Conservation (phyloP, 2,797 vertebrate species). For the Phrynocephalus guinanensis region DNA sequence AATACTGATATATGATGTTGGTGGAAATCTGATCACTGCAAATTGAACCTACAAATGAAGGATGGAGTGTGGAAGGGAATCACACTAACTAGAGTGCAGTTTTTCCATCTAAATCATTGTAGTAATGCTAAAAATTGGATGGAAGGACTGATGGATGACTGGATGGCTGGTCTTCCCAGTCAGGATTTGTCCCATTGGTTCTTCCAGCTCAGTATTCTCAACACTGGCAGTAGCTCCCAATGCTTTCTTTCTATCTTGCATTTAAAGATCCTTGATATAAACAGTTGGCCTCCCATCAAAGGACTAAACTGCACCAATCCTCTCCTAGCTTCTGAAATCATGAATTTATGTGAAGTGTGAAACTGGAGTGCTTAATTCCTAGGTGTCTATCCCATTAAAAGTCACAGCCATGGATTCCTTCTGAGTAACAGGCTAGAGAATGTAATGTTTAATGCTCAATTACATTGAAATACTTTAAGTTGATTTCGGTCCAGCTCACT, state of each 20-base stretch:
- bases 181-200: too few species aligned
- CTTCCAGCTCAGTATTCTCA: too few species aligned
- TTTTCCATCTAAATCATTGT: too few species aligned
- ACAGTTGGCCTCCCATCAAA: background rate
- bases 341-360: background rate
- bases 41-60: background rate
- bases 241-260: too few species aligned
- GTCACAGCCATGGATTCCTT: background rate
- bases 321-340: background rate
- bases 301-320: background rate
- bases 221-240: too few species aligned
- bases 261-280: too few species aligned
- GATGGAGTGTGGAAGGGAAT: too few species aligned
- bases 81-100: too few species aligned
- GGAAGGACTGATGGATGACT: too few species aligned
- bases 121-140: too few species aligned
- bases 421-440: background rate
- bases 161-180: too few species aligned
- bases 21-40: background rate
- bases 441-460: background rate
- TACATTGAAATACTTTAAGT: background rate
- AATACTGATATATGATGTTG: background rate
- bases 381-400: background rate
- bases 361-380: background rate
- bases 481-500: constrained; percentile 10